phyloP scores from a whole-genome alignment of 1,140 invertebrate genomes.

The Babylonia areolata region DNA sequence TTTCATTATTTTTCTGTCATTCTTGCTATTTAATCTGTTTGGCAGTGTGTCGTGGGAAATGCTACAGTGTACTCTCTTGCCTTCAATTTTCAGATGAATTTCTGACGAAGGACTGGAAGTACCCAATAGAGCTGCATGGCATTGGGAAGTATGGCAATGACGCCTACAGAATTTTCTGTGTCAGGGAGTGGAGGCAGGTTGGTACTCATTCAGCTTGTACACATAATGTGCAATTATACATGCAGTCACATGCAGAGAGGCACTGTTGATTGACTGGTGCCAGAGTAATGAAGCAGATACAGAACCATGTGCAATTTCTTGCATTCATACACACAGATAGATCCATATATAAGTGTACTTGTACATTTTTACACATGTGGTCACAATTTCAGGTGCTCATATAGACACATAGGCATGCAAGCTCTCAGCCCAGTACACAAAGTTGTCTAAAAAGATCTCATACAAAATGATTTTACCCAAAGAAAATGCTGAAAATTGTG shows the following conservation, averaged over 20 bases:
- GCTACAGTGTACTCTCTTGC: too few species aligned
- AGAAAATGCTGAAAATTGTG: too few species aligned
- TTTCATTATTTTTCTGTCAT: too few species aligned
- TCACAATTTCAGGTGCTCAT: not conserved
- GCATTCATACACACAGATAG: not conserved
- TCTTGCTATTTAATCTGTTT: too few species aligned
- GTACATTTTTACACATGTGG: not conserved
- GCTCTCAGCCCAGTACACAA: too few species aligned
- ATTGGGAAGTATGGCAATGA: constrained; percentile 82
- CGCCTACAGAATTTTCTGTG: constrained; percentile 80
- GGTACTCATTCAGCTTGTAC: not conserved
- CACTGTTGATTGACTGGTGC: too few species aligned
- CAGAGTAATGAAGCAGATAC: too few species aligned
- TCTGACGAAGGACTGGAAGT: constrained; percentile 78
- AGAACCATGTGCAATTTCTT: not conserved
- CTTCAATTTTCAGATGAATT: constrained; percentile 76
- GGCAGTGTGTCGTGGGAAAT: too few species aligned
- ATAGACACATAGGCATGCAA: too few species aligned
- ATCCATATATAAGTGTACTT: not conserved
- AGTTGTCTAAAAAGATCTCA: too few species aligned
- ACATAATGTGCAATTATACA: not conserved
- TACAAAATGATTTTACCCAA: too few species aligned
- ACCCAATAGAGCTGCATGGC: constrained; percentile 79
- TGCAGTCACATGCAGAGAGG: not conserved
- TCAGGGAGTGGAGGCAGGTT: constrained; percentile 80